Evolutionary conservation across 2,113 vertebrate species (phyloP), one percentile per base, ranked within the genome.

Genomic region (Paratilapia polleni): DNA sequence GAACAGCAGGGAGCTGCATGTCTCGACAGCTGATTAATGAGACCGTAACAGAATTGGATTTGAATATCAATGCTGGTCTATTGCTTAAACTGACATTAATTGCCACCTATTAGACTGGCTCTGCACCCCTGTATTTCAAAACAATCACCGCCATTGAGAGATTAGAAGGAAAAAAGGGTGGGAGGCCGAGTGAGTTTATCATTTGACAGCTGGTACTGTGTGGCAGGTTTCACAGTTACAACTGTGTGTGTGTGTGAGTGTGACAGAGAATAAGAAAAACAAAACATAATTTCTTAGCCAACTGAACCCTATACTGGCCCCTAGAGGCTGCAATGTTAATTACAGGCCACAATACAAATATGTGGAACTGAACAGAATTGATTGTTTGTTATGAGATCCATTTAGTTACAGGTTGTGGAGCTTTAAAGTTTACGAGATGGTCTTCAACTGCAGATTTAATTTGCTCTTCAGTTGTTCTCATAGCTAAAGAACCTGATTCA

Each of bases 11-110:
- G 66, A 78, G 78, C 58, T 11, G 17, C 52, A 47, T 64, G 84
- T 88, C 86, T 79, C 12, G 1, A 88, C 73, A 76, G 85, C 80
- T 87, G 91, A 94, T 91, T 90, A 91, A 94, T 92, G 91, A 89
- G 64, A 85, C 56, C 62, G 17, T 88, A 82, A 81, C 80, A 87
- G 80, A 89, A 94, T 89, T 91, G 79, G 76, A 89, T 93, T 90
- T 93, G 80, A 92, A 94, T 93, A 94, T 94, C 88, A 94, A 91
- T 88, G 80, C 43, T 78, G 75, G 57, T 41, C 88, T 88, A 81
- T 89, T 89, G 81, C 83, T 90, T 92, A 85, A 92, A 80, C 70
- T 88, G 89, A 92, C 92, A 93, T 90, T 92, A 93, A 94, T 94
- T 91, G 91, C 89, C 84, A 89, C 90, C 89, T 90, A 89, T 92